Base-by-base conservation (phyloP, 2,797 vertebrate species). In the Macroramphosus scolopax region DNA sequence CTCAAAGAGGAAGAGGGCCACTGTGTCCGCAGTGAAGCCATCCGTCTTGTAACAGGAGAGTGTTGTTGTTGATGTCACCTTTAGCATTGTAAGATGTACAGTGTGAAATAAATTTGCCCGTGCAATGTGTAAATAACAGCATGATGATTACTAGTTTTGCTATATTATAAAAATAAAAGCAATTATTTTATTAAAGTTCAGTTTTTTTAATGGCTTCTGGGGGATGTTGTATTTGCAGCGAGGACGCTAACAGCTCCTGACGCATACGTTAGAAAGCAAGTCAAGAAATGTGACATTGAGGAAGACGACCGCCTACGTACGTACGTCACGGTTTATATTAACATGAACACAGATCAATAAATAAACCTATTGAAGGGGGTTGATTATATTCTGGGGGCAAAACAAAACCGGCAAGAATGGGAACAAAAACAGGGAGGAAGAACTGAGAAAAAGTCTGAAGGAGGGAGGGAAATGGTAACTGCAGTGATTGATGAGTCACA, bases 101-200 rank as follows among this genome's bases (percentile, higher is more conserved):
- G 90, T 92, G 89, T 91, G 89, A 89, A 92, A 92, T 92, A 92
- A 93, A 92, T 87, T 90, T 87, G 77, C 87, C 83, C 72, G 87
- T 90, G 89, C 88, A 91, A 92, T 89, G 92, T 96, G 94, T 95
- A 96, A 92, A 96, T 95, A 92, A 90, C 80, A 95, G 91, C 92
- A 92, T 91, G 91, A 92, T 90, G 90, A 94, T 92, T 89, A 90
- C 86, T 95, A 95, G 92, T 95, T 97, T 97, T 97, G 93, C 93
- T 95, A 95, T 90, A 89, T 89, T 87, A 91, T 75, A 84, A 92
- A 91, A 97, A 96, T 95, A 97, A 96, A 97, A 92, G 90, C 91
- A 92, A 94, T 93, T 97, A 96, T 97, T 97, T 97, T 97, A 96
- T 93, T 96, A 95, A 91, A 93, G 92, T 89, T 92, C 92, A 77